These are phyloP conservation scores for Pentalonia nigronervosa DNA, from an alignment of 1,140 invertebrate genomes.

Conservation along the genomic window DNA sequence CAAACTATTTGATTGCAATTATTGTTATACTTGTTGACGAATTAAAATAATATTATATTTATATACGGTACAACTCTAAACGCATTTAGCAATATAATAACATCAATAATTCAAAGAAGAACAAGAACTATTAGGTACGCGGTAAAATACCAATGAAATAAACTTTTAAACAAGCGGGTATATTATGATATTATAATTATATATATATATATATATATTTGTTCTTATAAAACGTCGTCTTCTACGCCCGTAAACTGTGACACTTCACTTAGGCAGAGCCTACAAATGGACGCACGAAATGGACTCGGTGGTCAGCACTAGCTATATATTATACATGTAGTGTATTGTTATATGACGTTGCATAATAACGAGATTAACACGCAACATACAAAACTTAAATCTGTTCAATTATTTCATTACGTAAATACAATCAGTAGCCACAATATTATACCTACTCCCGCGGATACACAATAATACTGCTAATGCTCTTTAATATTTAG, in stretches of 20 bases:
- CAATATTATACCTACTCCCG: background rate
- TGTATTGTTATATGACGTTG: background rate
- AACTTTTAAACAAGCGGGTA: background rate
- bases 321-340: no score
- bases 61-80: background rate
- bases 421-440: constrained; percentile 40
- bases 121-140: background rate
- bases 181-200: background rate
- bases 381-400: constrained; percentile 40
- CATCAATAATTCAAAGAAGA: background rate
- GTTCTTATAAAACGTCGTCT: background rate
- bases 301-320: background rate
- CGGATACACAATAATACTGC: background rate
- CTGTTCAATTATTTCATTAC: constrained; percentile 36
- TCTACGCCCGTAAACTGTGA: constrained; percentile 22
- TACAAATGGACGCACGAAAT: background rate
- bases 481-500: constrained; percentile 33
- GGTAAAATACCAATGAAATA: background rate
- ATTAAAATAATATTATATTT: background rate
- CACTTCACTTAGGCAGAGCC: background rate
- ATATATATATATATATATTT: no score
- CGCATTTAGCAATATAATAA: background rate
- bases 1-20: background rate
- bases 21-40: background rate
- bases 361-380: constrained; percentile 15